Evolutionary conservation across 2,113 vertebrate species (phyloP).

Genomic region (Puntigrus tetrazona): DNA sequence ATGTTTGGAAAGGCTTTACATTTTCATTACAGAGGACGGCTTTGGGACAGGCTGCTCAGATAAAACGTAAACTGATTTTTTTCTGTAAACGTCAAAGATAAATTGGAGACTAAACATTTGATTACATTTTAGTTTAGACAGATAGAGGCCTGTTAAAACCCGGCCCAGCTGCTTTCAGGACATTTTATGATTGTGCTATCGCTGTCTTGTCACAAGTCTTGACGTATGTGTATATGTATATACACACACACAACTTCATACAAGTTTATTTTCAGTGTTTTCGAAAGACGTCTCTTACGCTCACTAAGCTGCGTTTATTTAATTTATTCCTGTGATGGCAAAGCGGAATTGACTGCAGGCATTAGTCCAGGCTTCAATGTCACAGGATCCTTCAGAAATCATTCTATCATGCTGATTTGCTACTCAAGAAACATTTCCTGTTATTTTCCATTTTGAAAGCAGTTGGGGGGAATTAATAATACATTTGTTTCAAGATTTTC

Average conservation of each 20-base stretch:
- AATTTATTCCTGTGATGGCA: no score
- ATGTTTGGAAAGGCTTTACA: constrained; percentile 7
- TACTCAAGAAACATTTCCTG: neutral
- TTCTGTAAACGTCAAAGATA: constrained; percentile 36
- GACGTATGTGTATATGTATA: neutral
- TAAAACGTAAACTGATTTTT: constrained; percentile 36
- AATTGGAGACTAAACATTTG: constrained; percentile 49
- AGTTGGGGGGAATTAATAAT: neutral
- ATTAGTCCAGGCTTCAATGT: neutral
- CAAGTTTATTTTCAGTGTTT: neutral
- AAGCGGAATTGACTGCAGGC: neutral
- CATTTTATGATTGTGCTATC: constrained; percentile 40
- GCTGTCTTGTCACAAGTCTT: neutral
- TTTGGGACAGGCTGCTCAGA: constrained; percentile 35
- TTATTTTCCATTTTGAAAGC: neutral
- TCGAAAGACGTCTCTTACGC: neutral
- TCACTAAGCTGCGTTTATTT: neutral
- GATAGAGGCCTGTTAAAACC: constrained; percentile 21
- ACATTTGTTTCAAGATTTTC: neutral
- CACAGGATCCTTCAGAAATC: neutral
- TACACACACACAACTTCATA: no score
- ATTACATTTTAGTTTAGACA: constrained; percentile 47
- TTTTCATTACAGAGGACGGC: constrained; percentile 1
- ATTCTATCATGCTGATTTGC: neutral
- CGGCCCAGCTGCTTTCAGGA: constrained; percentile 36